Conservation (phyloP, 1,140 invertebrate species). For the Trichoplusia ni region DNA sequence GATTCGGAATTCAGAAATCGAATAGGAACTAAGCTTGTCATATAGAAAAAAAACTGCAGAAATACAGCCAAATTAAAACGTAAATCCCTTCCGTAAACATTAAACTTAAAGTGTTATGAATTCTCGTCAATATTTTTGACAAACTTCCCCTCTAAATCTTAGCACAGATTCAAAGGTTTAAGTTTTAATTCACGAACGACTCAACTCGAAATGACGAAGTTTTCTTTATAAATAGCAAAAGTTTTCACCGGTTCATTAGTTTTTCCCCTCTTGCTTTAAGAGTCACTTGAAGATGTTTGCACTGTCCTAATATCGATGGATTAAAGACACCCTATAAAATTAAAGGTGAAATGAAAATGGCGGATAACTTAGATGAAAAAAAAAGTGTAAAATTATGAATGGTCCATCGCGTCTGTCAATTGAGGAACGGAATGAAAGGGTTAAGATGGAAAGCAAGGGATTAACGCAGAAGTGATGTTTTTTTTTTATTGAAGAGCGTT, state of each 20-base stretch:
- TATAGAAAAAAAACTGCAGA: no score
- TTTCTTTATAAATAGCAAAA: slow-evolving; percentile 37
- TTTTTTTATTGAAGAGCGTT: no score
- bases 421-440: no score
- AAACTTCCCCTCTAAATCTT: background rate
- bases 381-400: background rate
- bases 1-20: no score
- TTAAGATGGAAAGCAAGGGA: no score
- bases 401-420: no score
- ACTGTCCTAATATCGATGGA: slow-evolving; percentile 69
- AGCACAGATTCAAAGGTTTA: slow-evolving; percentile 5
- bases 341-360: slow-evolving; percentile 64
- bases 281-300: slow-evolving; percentile 55
- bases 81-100: background rate
- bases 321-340: slow-evolving; percentile 71
- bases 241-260: slow-evolving; percentile 63
- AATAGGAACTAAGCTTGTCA: no score
- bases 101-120: background rate
- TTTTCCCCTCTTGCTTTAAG: slow-evolving; percentile 37
- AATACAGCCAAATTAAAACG: no score
- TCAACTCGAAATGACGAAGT: slow-evolving; percentile 12
- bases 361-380: background rate
- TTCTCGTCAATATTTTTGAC: background rate
- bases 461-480: no score
- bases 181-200: slow-evolving; percentile 3